A percentile compares a stretch with the other conserved stretches of the same genome.
phyloP scores from a whole-genome alignment of 2,113 vertebrate species.

The Maccullochella peelii region DNA sequence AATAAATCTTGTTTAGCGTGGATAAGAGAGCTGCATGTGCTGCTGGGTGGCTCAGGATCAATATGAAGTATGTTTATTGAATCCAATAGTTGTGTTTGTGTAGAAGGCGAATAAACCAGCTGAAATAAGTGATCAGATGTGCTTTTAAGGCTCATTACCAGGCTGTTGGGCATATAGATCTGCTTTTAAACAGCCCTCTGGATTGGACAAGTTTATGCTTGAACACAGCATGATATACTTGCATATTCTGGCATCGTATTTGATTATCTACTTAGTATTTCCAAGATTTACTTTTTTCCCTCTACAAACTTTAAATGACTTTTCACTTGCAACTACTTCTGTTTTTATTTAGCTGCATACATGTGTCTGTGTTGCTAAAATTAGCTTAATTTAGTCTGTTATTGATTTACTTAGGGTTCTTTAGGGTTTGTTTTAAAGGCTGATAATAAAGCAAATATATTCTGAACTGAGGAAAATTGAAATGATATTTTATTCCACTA shows the following conservation, averaged over 20 bases:
- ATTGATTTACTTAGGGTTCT: neutral
- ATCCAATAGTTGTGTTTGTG: constrained; percentile 70
- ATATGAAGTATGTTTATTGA: constrained; percentile 79
- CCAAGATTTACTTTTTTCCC: neutral
- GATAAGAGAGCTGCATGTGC: constrained; percentile 43
- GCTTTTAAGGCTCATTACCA: constrained; percentile 77
- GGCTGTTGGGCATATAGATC: constrained; percentile 66
- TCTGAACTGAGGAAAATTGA: neutral
- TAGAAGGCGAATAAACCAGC: constrained; percentile 64
- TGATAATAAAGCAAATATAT: neutral
- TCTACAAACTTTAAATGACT: constrained; percentile 5
- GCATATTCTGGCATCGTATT: constrained; percentile 34
- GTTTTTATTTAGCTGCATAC: neutral
- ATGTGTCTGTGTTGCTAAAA: neutral
- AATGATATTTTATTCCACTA: neutral
- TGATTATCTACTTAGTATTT: constrained; percentile 34
- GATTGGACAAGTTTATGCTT: constrained; percentile 39
- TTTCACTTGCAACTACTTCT: neutral
- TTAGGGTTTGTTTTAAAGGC: neutral
- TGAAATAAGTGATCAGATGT: constrained; percentile 73
- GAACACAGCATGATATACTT: constrained; percentile 23
- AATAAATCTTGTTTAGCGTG: constrained; percentile 70
- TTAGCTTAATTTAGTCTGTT: neutral
- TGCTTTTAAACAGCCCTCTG: constrained; percentile 51
- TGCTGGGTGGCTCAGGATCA: constrained; percentile 67